These are phyloP conservation scores for Coreius guichenoti DNA, from an alignment of 2,797 vertebrate species.

Conservation along the genomic window DNA sequence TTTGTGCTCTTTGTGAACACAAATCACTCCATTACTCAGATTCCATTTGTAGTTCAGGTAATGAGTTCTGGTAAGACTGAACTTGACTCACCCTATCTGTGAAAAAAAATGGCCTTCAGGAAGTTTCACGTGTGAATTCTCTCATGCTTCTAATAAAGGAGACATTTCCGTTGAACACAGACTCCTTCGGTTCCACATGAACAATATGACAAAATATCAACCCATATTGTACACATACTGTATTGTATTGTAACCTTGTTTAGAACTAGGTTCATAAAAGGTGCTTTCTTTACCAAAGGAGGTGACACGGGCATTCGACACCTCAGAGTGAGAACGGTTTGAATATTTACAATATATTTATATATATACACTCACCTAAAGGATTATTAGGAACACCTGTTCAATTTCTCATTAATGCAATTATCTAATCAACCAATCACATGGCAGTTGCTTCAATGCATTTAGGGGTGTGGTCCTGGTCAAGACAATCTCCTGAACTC, in stretches of 20 bases:
- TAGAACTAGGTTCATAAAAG: no score
- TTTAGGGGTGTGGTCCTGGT: no score
- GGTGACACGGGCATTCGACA: no score
- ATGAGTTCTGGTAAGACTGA: neutral
- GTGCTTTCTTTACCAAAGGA: neutral
- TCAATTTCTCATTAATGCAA: no score
- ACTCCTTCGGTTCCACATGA: neutral
- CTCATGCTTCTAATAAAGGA: neutral
- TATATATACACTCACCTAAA: no score
- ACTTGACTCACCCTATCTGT: slow-evolving; percentile 6
- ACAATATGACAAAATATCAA: neutral
- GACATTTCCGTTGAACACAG: neutral
- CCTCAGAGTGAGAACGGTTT: no score
- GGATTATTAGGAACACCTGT: no score
- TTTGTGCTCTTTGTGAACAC: slow-evolving; percentile 11
- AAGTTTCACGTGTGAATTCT: neutral
- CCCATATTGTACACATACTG: neutral
- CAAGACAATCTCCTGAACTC: no score
- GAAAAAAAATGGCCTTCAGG: neutral
- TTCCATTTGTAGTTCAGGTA: slow-evolving; percentile 14
- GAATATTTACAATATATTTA: no score
- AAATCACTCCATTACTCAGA: slow-evolving; percentile 1
- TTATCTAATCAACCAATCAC: no score
- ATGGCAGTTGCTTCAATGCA: no score
- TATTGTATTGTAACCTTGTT: no score